Conservation (phyloP, 2,888 invertebrate species). For the Malthinus flaveolus region DNA sequence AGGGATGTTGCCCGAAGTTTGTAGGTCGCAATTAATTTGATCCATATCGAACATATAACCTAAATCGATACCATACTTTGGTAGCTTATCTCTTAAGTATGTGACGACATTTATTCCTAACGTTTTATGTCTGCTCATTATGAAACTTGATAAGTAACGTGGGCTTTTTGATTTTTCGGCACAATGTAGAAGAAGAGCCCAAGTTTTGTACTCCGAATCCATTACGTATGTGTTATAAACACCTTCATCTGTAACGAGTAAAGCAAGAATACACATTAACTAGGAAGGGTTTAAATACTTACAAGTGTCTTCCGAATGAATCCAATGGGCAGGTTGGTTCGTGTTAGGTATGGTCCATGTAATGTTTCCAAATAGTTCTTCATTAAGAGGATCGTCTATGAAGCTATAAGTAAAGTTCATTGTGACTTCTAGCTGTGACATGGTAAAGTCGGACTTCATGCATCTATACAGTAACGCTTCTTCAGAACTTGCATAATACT, state of each 20-base stretch:
- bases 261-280: background rate
- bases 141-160: conserved; percentile 80
- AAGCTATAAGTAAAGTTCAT: conserved; percentile 91
- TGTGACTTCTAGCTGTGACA: conserved; percentile 68
- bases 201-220: conserved; percentile 82
- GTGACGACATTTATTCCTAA: conserved; percentile 71
- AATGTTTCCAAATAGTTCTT: conserved; percentile 80
- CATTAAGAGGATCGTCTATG: conserved; percentile 80
- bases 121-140: conserved; percentile 68
- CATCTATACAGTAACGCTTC: conserved; percentile 84
- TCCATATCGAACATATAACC: conserved; percentile 83
- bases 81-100: conserved; percentile 76
- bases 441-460: conserved; percentile 76
- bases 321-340: conserved; percentile 80
- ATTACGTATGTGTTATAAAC: conserved; percentile 86
- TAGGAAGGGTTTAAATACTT: conserved; percentile 45
- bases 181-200: conserved; percentile 83
- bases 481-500: conserved; percentile 88
- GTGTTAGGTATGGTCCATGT: conserved; percentile 82
- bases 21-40: conserved; percentile 66
- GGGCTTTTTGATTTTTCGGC: conserved; percentile 80
- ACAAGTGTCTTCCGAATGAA: conserved; percentile 85
- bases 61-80: conserved; percentile 81
- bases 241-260: conserved; percentile 73
- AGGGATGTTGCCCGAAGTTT: conserved; percentile 46